These are phyloP conservation scores for Epinephelus cyanopodus DNA, from an alignment of 2,113 vertebrate species.

Conservation along the genomic window DNA sequence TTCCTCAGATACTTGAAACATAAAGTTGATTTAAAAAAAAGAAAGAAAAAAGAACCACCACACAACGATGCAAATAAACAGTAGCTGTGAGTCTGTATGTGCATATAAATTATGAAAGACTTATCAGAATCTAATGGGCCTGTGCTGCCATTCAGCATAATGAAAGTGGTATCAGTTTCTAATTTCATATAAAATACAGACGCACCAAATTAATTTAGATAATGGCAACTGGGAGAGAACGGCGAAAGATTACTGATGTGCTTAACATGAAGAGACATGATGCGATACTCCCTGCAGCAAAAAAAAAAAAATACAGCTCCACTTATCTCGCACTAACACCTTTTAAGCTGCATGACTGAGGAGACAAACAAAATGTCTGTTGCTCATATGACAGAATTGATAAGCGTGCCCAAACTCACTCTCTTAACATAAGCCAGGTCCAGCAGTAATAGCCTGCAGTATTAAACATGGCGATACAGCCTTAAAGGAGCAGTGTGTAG, in stretches of 20 bases:
- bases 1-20: neutral
- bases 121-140: slow-evolving; percentile 22
- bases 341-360: slow-evolving; percentile 66
- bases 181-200: slow-evolving; percentile 50
- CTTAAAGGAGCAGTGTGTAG: no score
- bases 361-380: slow-evolving; percentile 60
- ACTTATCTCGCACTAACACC: slow-evolving; percentile 75
- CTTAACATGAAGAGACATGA: slow-evolving; percentile 42
- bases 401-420: slow-evolving; percentile 57
- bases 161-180: slow-evolving; percentile 46
- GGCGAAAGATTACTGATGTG: slow-evolving; percentile 45
- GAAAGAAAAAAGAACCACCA: neutral
- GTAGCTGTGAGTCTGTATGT: neutral
- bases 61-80: slow-evolving; percentile 7
- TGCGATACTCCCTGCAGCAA: slow-evolving; percentile 47
- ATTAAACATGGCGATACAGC: slow-evolving; percentile 33
- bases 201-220: slow-evolving; percentile 57
- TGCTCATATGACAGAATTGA: slow-evolving; percentile 60
- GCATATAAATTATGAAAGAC: slow-evolving; percentile 21
- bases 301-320: slow-evolving; percentile 41
- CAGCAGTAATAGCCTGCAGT: slow-evolving; percentile 26
- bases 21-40: neutral
- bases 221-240: slow-evolving; percentile 34
- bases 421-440: slow-evolving; percentile 31
- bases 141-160: slow-evolving; percentile 24